Evolutionary conservation across 2,888 invertebrate genomes (phyloP).

Genomic region (Pseudococcus viburni): DNA sequence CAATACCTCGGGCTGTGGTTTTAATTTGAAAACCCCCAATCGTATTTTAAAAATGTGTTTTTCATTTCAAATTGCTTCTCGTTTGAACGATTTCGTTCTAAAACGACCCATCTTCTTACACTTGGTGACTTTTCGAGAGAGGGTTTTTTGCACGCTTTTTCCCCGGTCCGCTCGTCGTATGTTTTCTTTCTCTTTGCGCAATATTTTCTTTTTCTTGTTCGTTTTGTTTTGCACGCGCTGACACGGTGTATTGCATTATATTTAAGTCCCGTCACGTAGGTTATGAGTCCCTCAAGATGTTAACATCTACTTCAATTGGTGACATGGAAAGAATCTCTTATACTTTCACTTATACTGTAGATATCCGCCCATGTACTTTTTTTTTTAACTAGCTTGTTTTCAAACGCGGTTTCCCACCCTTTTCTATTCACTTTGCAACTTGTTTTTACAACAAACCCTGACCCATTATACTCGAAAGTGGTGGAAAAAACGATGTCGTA

Average conservation of each 20-base stretch:
- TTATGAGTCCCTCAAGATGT: constrained; percentile 47
- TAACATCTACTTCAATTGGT: constrained; percentile 44
- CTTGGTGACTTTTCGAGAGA: not conserved
- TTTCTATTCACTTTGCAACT: not conserved
- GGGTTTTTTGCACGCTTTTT: not conserved
- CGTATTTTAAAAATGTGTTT: not conserved
- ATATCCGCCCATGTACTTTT: not conserved
- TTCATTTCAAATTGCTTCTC: not conserved
- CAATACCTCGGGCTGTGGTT: no score
- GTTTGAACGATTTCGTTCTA: no score
- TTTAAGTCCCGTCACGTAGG: constrained; percentile 26
- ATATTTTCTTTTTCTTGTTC: not conserved
- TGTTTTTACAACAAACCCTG: not conserved
- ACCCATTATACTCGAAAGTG: not conserved
- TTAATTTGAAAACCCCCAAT: no score
- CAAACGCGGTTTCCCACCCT: not conserved
- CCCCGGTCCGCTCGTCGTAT: not conserved
- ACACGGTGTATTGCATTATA: not conserved
- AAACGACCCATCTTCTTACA: not conserved
- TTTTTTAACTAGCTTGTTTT: not conserved
- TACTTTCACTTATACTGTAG: not conserved
- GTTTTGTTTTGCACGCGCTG: constrained; percentile 18
- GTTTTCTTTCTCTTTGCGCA: not conserved
- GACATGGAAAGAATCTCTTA: constrained; percentile 21
- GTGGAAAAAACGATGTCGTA: not conserved